These are phyloP conservation scores for Pseudochromis fuscus DNA, from an alignment of 2,797 vertebrate species.

Conservation along the genomic window DNA sequence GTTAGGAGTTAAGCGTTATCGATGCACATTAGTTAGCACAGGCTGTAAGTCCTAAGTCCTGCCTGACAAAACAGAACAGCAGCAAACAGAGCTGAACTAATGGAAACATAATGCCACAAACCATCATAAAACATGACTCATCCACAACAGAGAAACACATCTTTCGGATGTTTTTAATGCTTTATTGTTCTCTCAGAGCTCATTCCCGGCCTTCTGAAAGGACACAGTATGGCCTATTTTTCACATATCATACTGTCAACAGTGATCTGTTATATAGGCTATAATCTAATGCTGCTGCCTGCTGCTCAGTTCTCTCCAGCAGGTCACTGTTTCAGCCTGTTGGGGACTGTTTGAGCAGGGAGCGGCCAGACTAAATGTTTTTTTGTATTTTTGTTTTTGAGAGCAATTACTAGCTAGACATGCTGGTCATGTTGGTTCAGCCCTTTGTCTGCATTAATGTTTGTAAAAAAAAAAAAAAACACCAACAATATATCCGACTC, in stretches of 20 bases:
- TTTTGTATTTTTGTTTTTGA: background rate
- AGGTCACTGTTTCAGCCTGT: background rate
- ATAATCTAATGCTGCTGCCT: conserved; percentile 16
- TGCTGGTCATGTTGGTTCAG: background rate
- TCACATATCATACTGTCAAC: conserved; percentile 15
- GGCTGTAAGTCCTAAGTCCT: background rate
- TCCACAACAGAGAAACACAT: background rate
- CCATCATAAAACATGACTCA: conserved; percentile 14
- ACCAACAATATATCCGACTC: no score
- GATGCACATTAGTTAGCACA: background rate
- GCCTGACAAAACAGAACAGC: background rate
- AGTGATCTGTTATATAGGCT: conserved; percentile 13
- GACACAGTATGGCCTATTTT: conserved; percentile 21
- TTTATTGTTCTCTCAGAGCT: conserved; percentile 4
- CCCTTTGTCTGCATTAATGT: background rate
- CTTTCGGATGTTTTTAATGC: conserved; percentile 5
- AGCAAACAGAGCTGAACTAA: background rate
- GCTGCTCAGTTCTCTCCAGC: conserved; percentile 7
- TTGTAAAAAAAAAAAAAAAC: no score
- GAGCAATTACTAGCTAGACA: background rate
- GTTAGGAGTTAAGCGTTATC: background rate
- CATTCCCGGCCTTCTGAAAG: background rate
- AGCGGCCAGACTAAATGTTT: background rate
- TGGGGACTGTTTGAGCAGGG: conserved; percentile 1
- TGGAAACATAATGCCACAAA: conserved; percentile 10